phyloP scores from a whole-genome alignment of 2,113 vertebrate species.

The Crotophaga sulcirostris region DNA sequence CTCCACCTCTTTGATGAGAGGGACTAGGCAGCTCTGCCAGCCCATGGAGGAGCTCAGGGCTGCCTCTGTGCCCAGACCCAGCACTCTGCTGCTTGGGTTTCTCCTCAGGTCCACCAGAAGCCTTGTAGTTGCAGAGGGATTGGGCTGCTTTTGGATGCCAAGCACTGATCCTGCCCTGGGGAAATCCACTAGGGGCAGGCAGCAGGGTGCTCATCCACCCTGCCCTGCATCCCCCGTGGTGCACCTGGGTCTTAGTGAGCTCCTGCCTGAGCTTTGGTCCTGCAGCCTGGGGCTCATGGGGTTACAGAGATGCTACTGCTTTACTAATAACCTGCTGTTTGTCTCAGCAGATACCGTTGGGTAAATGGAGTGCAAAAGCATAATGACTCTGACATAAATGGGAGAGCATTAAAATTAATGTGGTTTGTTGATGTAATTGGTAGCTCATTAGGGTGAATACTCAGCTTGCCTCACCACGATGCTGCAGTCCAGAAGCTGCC shows the following conservation, averaged over 20 bases:
- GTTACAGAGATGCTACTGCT: not conserved
- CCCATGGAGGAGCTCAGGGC: not conserved
- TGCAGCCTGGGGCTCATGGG: not conserved
- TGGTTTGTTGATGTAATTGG: slow-evolving; percentile 45
- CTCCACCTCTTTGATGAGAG: not conserved
- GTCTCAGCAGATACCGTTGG: slow-evolving; percentile 5
- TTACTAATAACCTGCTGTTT: not conserved
- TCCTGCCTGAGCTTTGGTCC: not conserved
- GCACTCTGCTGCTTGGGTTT: not conserved
- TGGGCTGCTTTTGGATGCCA: not conserved
- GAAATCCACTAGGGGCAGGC: not conserved
- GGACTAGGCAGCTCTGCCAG: not conserved
- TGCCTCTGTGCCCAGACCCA: not conserved
- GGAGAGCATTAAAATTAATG: slow-evolving; percentile 42
- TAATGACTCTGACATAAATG: not conserved
- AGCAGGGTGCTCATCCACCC: not conserved
- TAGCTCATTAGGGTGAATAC: slow-evolving; percentile 32
- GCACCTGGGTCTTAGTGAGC: not conserved
- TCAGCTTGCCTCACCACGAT: not conserved
- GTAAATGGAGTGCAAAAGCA: slow-evolving; percentile 52
- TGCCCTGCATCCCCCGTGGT: fast-evolving
- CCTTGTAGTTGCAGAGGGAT: not conserved
- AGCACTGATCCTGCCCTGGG: not conserved
- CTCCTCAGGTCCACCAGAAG: not conserved
- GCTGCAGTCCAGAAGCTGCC: not conserved